Conservation (phyloP, 2,888 invertebrate genomes). For the Neoascia interrupta region DNA sequence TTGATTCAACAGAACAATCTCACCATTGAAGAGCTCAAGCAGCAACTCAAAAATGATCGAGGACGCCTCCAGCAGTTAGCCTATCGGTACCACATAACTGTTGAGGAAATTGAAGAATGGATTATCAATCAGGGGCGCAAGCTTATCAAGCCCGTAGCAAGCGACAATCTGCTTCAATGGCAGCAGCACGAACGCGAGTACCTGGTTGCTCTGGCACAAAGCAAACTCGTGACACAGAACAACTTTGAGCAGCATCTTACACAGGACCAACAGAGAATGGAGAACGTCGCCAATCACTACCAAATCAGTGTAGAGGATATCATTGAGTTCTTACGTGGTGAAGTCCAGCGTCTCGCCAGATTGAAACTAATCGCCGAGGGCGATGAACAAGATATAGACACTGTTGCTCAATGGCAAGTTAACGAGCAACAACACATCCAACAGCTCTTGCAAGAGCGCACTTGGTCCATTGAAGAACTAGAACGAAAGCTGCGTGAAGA, state of each 20-base stretch:
- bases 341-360: slow-evolving; percentile 70
- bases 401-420: slow-evolving; percentile 74
- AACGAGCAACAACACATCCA: slow-evolving; percentile 74
- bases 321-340: slow-evolving; percentile 73
- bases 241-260: slow-evolving; percentile 74
- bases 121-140: slow-evolving; percentile 66
- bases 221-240: slow-evolving; percentile 73
- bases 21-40: slow-evolving; percentile 74
- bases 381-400: slow-evolving; percentile 51
- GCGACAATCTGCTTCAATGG: slow-evolving; percentile 71
- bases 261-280: slow-evolving; percentile 72
- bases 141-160: slow-evolving; percentile 23
- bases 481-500: slow-evolving; percentile 73
- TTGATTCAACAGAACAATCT: slow-evolving; percentile 74
- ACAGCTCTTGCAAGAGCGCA: slow-evolving; percentile 73
- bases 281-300: slow-evolving; percentile 74
- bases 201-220: slow-evolving; percentile 71
- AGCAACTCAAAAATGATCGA: slow-evolving; percentile 73
- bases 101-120: slow-evolving; percentile 75
- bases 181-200: slow-evolving; percentile 72
- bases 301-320: slow-evolving; percentile 75
- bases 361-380: slow-evolving; percentile 72
- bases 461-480: slow-evolving; percentile 77
- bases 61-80: slow-evolving; percentile 72
- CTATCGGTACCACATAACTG: slow-evolving; percentile 73